Evolutionary conservation across 2,797 vertebrate genomes (phyloP).

Genomic region (Cyprinodon diabolis): DNA sequence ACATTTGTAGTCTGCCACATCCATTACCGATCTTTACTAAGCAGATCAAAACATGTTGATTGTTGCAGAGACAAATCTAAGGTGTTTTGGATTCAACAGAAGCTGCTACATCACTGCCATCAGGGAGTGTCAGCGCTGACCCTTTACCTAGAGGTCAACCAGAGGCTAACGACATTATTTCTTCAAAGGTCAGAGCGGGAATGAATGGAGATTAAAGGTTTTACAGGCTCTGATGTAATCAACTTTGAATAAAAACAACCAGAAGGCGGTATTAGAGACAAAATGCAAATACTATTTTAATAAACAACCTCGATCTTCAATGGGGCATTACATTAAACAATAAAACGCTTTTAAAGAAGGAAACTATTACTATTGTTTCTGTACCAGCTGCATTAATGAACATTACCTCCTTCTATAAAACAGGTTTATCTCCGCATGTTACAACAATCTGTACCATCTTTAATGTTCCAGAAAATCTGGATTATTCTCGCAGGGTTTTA

Average conservation of each 20-base stretch:
- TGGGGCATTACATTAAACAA: too few species aligned
- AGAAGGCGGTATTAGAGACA: not conserved
- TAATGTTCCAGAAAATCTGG: too few species aligned
- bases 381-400: too few species aligned
- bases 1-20: not conserved
- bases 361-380: too few species aligned
- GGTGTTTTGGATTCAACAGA: slow-evolving; percentile 8
- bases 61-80: not conserved
- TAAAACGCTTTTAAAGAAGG: too few species aligned
- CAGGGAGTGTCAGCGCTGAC: not conserved
- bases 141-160: slow-evolving; percentile 6
- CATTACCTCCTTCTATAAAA: too few species aligned
- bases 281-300: not conserved
- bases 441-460: too few species aligned
- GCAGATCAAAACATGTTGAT: not conserved
- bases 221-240: not conserved
- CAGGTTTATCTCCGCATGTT: too few species aligned
- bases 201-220: not conserved
- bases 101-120: not conserved
- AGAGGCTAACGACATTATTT: not conserved
- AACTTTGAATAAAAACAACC: not conserved
- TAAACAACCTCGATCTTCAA: too few species aligned
- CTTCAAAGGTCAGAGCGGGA: not conserved
- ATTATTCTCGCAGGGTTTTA: too few species aligned
- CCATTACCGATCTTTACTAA: not conserved